Evolutionary conservation across 2,113 vertebrate genomes (phyloP), one percentile per base, ranked within the genome.

Genomic region (Phaethon lepturus): DNA sequence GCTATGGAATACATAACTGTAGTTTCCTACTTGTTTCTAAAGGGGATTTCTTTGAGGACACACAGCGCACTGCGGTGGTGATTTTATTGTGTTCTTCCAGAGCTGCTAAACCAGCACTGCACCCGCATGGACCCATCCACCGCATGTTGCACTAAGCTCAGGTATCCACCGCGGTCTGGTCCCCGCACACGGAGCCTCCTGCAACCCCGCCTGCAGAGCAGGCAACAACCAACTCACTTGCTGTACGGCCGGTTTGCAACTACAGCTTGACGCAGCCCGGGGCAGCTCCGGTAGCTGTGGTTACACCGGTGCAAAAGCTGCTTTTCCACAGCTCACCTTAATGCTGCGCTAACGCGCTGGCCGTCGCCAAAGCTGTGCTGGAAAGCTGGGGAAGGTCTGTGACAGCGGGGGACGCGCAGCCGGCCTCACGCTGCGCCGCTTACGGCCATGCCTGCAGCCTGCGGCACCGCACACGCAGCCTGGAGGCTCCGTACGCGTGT

Each of bases 391-490:
- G 60, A 80, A 64, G 45, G 33, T 31, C 49, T 68, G 52, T 44
- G 45, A 26, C 69, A 20, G 13, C 3, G 18, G 1, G 19, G n/a
- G 28, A 75, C 38, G 76, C 4, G n/a, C 47, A 85, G 76, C 64
- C 81, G 60, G n/a, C 47, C 60, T 29, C 76, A 31, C 0, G 10
- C 82, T 53, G 88, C 63, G 86, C 49, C 29, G 69, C 52, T 85
- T 28, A 74, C 0, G 14, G 60, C 52, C 49, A 52, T 75, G 60
- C 44, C 96, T 53, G 91, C 64, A 91, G 69, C 40, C 42, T 0
- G 6, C 1, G 77, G 95, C 96, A 97, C 96, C 96, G 66, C 84
- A 96, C 96, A 97, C 20, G 35, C 29, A 79, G 77, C 49, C 84
- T 52, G 69, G 84, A 91, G 89, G 38, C 85, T 31, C 72, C 2